Evolutionary conservation across 2,888 invertebrate genomes (phyloP).

Genomic region (Tetheella fluctuosa): DNA sequence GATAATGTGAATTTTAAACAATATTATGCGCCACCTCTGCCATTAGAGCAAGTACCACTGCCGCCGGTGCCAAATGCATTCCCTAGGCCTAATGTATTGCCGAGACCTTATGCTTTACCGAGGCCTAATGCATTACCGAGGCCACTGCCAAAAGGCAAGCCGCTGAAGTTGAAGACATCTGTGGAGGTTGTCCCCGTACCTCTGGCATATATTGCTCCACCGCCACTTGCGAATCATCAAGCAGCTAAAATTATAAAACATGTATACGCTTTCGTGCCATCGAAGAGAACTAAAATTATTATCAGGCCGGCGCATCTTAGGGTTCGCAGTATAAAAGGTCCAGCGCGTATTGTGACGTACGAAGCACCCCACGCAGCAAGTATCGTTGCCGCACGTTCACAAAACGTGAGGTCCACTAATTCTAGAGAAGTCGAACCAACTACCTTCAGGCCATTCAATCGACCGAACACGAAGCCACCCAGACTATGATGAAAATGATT

Average conservation of each 20-base stretch:
- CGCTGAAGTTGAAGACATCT: constrained; percentile 68
- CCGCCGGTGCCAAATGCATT: constrained; percentile 24
- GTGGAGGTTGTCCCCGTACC: constrained; percentile 76
- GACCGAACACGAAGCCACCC: constrained; percentile 62
- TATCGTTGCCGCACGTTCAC: constrained; percentile 35
- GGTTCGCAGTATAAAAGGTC: constrained; percentile 46
- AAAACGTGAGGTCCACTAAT: constrained; percentile 46
- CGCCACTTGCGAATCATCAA: constrained; percentile 53
- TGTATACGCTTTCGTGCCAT: constrained; percentile 64
- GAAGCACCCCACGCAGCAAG: constrained; percentile 41
- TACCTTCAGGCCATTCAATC: constrained; percentile 60
- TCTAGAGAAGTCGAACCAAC: constrained; percentile 63
- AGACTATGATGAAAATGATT: constrained; percentile 45
- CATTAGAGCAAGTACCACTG: constrained; percentile 22
- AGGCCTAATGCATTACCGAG: constrained; percentile 20
- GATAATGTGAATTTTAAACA: constrained; percentile 64
- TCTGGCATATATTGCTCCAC: constrained; percentile 72
- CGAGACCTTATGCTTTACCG: constrained; percentile 23
- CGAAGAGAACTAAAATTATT: constrained; percentile 59
- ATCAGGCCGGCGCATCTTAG: constrained; percentile 58
- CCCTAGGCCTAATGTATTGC: constrained; percentile 27
- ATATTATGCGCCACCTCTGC: constrained; percentile 46
- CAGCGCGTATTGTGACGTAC: constrained; percentile 46
- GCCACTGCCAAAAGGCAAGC: constrained; percentile 32
- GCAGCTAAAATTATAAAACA: constrained; percentile 60